Percentiles rank a stretch among this genome's conserved stretches.
Conservation (phyloP, 2,888 invertebrate genomes). For the Dioctria linearis region DNA sequence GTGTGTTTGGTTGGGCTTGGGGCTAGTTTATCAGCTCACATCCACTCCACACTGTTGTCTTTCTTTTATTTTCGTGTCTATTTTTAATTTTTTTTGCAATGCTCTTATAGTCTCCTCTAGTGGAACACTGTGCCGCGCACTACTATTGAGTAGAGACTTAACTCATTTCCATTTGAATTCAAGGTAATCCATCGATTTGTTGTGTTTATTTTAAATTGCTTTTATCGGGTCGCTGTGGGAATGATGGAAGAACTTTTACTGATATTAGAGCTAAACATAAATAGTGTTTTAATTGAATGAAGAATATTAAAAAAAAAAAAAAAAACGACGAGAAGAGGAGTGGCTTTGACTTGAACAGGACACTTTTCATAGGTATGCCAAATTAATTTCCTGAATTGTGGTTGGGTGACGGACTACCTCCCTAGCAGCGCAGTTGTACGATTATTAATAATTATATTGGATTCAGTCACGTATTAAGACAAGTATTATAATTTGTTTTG, state of each 20-base stretch:
- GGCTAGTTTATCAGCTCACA: not conserved
- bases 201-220: constrained; percentile 13
- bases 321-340: too few species aligned
- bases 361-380: not conserved
- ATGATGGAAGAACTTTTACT: not conserved
- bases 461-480: too few species aligned
- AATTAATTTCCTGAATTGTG: not conserved
- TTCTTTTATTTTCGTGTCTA: not conserved
- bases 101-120: not conserved
- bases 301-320: not conserved
- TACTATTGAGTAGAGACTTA: constrained; percentile 12
- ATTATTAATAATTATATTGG: too few species aligned
- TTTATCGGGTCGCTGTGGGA: not conserved
- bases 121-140: constrained; percentile 16
- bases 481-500: too few species aligned
- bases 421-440: too few species aligned
- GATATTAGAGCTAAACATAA: too few species aligned
- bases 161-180: constrained; percentile 32
- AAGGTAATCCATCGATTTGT: constrained; percentile 38
- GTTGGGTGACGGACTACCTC: not conserved
- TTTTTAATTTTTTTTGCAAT: not conserved
- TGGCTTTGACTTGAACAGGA: too few species aligned
- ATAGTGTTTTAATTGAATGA: not conserved
- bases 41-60: not conserved
- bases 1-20: too few species aligned